Conservation (phyloP, 2,797 vertebrate species). For the Melanotaenia nigrans region DNA sequence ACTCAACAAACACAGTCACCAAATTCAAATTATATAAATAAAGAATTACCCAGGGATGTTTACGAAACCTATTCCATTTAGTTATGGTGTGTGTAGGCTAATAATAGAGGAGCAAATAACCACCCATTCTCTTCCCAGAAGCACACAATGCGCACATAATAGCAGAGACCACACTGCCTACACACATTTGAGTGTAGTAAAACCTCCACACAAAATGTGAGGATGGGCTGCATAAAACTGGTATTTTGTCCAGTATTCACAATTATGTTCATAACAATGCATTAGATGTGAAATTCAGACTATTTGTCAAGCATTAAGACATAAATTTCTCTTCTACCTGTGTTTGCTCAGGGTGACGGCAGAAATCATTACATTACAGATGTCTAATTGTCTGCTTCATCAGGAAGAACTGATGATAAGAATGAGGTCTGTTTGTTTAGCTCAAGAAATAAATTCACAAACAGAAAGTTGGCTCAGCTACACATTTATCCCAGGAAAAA, state of each 20-base stretch:
- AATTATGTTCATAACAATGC: background rate
- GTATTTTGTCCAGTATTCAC: background rate
- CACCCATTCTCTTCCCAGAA: conserved; percentile 31
- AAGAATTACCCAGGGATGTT: background rate
- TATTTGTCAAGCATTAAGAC: conserved; percentile 10
- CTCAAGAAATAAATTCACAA: conserved; percentile 4
- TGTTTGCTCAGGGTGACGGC: conserved; percentile 11
- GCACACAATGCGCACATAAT: conserved; percentile 26
- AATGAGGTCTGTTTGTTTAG: conserved; percentile 8
- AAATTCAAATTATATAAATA: conserved; percentile 9
- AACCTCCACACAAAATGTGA: conserved; percentile 25
- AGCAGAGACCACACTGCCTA: conserved; percentile 36
- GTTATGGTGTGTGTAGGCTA: conserved; percentile 30
- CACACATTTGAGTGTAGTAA: conserved; percentile 39
- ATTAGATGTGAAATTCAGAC: conserved; percentile 3
- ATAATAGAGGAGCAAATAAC: conserved; percentile 37
- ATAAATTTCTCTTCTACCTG: background rate
- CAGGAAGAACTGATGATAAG: conserved; percentile 1
- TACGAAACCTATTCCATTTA: conserved; percentile 23
- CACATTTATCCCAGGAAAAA: conserved; percentile 12
- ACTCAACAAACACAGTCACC: conserved; percentile 4
- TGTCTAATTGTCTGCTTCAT: conserved; percentile 9
- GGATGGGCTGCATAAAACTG: conserved; percentile 11
- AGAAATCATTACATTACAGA: conserved; percentile 12
- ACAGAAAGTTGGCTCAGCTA: background rate